Conservation (phyloP, 2,888 invertebrate genomes). For the Odontomyia ornata region DNA sequence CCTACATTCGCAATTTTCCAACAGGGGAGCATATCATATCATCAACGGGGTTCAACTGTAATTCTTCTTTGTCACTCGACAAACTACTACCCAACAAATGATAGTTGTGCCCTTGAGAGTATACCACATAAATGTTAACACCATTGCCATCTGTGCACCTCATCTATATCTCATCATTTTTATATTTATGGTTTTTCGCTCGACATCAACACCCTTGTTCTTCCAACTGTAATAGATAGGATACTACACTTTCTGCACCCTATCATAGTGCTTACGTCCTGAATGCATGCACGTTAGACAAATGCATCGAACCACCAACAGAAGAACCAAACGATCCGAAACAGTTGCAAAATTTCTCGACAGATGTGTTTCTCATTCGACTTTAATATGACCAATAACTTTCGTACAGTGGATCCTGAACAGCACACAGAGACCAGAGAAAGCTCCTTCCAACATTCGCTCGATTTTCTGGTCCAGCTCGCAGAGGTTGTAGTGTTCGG, state of each 20-base stretch:
- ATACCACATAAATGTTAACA: conserved; percentile 37
- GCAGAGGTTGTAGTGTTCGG: neutral
- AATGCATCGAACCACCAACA: too few relatives aligned
- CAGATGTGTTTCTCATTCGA: conserved; percentile 65
- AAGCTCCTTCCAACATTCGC: neutral
- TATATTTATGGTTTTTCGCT: conserved; percentile 45
- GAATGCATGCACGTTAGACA: too few relatives aligned
- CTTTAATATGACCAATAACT: conserved; percentile 65
- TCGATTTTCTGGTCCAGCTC: neutral
- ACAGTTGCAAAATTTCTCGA: conserved; percentile 56
- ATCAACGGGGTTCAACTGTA: conserved; percentile 29
- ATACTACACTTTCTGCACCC: too few relatives aligned
- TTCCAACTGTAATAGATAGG: conserved; percentile 8
- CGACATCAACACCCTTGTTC: conserved; percentile 46
- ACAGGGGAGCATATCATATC: conserved; percentile 28
- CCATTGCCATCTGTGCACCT: conserved; percentile 48
- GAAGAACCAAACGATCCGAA: conserved; percentile 34
- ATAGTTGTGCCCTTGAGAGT: conserved; percentile 45
- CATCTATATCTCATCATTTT: conserved; percentile 49
- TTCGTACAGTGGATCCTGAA: conserved; percentile 29
- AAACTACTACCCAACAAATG: conserved; percentile 16
- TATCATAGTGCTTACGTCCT: too few relatives aligned
- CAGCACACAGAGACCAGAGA: neutral
- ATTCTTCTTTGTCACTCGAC: conserved; percentile 25
- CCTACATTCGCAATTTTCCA: neutral